phyloP scores from a whole-genome alignment of 2,888 invertebrate genomes.

The Lasiommata megera region DNA sequence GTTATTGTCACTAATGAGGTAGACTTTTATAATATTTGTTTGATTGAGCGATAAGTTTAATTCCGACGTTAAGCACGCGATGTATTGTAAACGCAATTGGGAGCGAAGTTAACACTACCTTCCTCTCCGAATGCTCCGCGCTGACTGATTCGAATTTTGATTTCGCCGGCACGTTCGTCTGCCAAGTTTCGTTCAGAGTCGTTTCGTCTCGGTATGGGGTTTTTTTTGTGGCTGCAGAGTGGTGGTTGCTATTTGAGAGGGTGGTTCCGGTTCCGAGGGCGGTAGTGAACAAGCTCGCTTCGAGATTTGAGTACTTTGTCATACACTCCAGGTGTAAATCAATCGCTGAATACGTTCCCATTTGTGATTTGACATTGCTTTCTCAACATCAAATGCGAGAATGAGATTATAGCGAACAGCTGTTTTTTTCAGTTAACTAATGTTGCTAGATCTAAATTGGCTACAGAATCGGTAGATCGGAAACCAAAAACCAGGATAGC shows the following conservation, averaged over 20 bases:
- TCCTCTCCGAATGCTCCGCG: conserved; percentile 48
- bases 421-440: neutral
- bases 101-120: conserved; percentile 44
- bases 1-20: conserved; percentile 47
- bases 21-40: conserved; percentile 34
- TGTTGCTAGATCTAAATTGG: too few species aligned
- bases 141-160: conserved; percentile 60
- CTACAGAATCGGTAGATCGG: too few species aligned
- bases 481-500: too few species aligned
- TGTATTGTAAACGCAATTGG: conserved; percentile 53
- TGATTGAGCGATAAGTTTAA: conserved; percentile 37
- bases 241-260: conserved; percentile 43
- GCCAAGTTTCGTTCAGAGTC: conserved; percentile 40
- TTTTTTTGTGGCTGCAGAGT: conserved; percentile 34
- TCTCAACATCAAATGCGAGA: neutral
- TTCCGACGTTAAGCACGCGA: conserved; percentile 57
- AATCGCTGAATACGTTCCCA: neutral
- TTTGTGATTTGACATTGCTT: neutral
- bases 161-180: conserved; percentile 30
- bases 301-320: conserved; percentile 7
- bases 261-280: conserved; percentile 47
- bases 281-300: conserved; percentile 17
- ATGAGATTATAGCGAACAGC: neutral
- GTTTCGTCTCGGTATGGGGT: conserved; percentile 30
- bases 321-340: conserved; percentile 5